A percentile compares a stretch with the other conserved stretches of the same genome.
Evolutionary conservation across 1,140 invertebrate species (phyloP).

Genomic region (Leptonema lineaticorne): DNA sequence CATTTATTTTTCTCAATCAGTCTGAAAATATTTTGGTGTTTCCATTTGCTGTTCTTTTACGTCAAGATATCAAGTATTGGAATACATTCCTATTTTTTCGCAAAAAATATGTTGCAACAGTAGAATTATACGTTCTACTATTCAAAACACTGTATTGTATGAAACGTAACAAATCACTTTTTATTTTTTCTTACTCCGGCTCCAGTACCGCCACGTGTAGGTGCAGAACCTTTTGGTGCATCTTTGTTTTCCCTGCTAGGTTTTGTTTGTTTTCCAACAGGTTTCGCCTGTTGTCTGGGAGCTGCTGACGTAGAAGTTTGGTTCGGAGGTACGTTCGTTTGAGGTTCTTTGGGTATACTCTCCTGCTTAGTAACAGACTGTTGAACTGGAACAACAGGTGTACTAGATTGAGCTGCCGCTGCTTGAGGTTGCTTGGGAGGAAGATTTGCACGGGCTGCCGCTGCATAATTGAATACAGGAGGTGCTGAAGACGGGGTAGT

Average conservation of each 20-base stretch:
- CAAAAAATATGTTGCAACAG: no score
- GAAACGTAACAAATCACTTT: slow-evolving; percentile 17
- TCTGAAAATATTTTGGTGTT: no score
- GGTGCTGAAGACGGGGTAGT: slow-evolving; percentile 10
- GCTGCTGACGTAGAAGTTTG: neutral
- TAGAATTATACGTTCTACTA: no score
- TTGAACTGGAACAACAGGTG: neutral
- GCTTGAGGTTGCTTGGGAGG: slow-evolving; percentile 24
- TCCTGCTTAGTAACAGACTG: slow-evolving; percentile 9
- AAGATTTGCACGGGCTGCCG: slow-evolving; percentile 37
- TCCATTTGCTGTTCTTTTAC: no score
- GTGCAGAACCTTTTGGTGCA: neutral
- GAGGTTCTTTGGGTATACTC: slow-evolving; percentile 3
- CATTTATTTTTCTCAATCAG: no score
- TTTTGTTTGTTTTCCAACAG: slow-evolving; percentile 9
- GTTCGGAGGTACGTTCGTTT: neutral
- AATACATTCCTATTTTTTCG: no score
- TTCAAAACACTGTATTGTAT: no score
- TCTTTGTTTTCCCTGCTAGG: slow-evolving; percentile 13
- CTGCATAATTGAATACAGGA: slow-evolving; percentile 39
- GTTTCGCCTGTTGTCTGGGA: neutral
- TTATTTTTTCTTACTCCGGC: slow-evolving; percentile 20
- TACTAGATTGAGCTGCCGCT: slow-evolving; percentile 1
- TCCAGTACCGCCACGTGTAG: neutral
- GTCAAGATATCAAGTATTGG: no score